These are phyloP conservation scores for Ambastaia sidthimunki DNA, from an alignment of 2,797 vertebrate genomes.

Conservation along the genomic window DNA sequence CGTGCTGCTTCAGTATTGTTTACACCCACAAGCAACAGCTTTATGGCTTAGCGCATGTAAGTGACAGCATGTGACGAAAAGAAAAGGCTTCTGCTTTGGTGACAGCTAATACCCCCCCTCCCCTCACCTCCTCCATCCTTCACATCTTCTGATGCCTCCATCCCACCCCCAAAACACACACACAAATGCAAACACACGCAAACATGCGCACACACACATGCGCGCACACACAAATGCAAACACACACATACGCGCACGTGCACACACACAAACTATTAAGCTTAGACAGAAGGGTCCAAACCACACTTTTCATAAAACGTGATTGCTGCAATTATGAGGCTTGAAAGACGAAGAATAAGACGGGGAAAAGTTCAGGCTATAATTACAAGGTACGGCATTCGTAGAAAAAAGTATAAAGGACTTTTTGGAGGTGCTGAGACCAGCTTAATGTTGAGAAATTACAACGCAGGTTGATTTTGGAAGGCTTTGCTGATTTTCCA, in stretches of 20 bases:
- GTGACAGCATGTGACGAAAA: constrained; percentile 54
- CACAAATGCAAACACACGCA: no score
- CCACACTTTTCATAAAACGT: constrained; percentile 45
- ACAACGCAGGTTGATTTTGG: constrained; percentile 5
- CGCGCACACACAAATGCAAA: no score
- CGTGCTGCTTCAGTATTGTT: constrained; percentile 52
- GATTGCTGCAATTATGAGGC: constrained; percentile 48
- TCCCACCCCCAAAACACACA: constrained; percentile 37
- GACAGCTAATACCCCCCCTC: constrained; percentile 54
- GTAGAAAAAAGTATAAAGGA: constrained; percentile 28
- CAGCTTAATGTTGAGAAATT: constrained; percentile 7
- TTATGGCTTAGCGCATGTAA: constrained; percentile 29
- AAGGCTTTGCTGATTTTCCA: constrained; percentile 9
- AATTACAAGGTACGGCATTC: constrained; percentile 39
- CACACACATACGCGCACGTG: not conserved
- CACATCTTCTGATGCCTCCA: constrained; percentile 45
- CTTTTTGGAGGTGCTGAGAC: constrained; percentile 9
- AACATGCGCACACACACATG: no score
- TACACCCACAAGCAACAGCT: constrained; percentile 55
- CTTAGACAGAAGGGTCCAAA: constrained; percentile 34
- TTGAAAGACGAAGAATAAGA: constrained; percentile 37
- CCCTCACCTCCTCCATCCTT: constrained; percentile 46
- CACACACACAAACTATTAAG: constrained; percentile 20
- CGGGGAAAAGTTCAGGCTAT: constrained; percentile 41
- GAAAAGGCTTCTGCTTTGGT: constrained; percentile 42